phyloP scores from a whole-genome alignment of 2,113 vertebrate species.

The Aptenodytes patagonicus region DNA sequence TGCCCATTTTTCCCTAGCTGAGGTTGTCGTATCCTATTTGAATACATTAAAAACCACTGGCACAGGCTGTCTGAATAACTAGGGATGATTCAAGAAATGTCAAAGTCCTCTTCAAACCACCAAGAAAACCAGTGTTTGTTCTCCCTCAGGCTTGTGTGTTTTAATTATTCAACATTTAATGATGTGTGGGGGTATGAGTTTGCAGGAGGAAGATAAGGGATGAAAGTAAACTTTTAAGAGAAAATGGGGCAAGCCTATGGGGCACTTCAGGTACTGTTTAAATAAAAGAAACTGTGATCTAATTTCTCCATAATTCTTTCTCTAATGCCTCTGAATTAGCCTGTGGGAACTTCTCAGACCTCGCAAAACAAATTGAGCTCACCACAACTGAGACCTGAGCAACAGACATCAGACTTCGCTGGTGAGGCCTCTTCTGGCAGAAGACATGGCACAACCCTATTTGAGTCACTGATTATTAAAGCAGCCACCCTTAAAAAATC shows the following conservation, averaged over 20 bases:
- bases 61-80: neutral
- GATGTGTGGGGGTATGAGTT: neutral
- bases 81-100: neutral
- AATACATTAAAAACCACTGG: neutral
- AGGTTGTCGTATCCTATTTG: neutral
- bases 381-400: neutral
- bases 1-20: neutral
- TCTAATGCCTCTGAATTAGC: neutral
- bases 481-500: neutral
- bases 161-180: neutral
- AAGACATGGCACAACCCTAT: neutral
- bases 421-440: neutral
- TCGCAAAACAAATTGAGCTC: neutral
- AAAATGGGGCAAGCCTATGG: neutral
- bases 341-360: conserved; percentile 1
- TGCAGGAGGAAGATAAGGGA: neutral
- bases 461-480: neutral
- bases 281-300: neutral
- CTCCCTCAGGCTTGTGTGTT: neutral
- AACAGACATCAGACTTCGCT: neutral
- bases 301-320: neutral
- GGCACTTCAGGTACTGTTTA: neutral
- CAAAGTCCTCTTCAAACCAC: neutral
- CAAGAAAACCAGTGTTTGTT: neutral
- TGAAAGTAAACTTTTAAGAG: neutral